A percentile compares a stretch with the other conserved stretches of the same genome.
phyloP scores from a whole-genome alignment of 2,888 invertebrate species.

The Spisula subtruncata region DNA sequence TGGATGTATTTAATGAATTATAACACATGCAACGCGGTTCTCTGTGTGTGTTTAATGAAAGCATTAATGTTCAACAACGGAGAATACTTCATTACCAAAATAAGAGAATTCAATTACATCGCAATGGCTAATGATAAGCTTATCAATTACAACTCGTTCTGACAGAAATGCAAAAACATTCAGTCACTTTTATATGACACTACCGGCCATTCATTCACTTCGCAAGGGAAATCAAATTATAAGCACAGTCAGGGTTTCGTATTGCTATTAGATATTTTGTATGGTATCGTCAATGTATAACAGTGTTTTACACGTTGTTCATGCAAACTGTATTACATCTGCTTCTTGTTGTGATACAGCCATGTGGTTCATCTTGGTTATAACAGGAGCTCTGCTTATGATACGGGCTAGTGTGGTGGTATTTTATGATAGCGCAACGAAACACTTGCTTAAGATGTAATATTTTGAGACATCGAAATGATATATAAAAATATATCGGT shows the following conservation, averaged over 20 bases:
- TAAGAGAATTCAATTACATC: conserved; percentile 33
- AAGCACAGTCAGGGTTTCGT: conserved; percentile 17
- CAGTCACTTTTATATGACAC: conserved; percentile 21
- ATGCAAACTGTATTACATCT: background rate
- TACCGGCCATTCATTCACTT: background rate
- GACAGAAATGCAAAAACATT: conserved; percentile 8
- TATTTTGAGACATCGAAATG: no score
- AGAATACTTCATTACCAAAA: conserved; percentile 24
- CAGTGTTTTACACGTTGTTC: background rate
- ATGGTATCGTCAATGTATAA: background rate
- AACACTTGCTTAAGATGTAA: no score
- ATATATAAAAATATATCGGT: no score
- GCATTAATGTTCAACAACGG: background rate
- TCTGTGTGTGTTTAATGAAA: background rate
- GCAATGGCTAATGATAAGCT: background rate
- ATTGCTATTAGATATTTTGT: background rate
- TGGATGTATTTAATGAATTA: background rate
- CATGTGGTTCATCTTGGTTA: background rate
- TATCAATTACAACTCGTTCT: conserved; percentile 27
- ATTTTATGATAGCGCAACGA: background rate
- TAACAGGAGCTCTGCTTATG: background rate
- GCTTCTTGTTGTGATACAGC: background rate
- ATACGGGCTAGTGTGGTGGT: background rate
- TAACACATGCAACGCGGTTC: background rate
- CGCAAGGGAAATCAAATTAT: conserved; percentile 42